A percentile compares a stretch with the other conserved stretches of the same genome.
phyloP scores from a whole-genome alignment of 1,140 invertebrate species.

The Bicyclus anynana region DNA sequence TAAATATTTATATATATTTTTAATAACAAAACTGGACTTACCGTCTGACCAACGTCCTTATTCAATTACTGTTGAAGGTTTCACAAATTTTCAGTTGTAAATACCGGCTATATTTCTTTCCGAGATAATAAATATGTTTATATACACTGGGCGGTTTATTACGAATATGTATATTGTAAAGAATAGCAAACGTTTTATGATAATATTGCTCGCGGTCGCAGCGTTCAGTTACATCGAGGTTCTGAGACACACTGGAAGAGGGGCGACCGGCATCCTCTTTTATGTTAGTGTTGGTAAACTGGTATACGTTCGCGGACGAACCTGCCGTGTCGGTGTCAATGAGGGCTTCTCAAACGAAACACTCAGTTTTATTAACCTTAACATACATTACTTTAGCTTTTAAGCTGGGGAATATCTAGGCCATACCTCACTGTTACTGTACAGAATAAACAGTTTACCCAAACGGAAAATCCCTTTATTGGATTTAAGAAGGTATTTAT shows the following conservation, averaged over 20 bases:
- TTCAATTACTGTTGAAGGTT: not conserved
- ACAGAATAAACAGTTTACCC: no score
- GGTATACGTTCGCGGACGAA: conserved; percentile 42
- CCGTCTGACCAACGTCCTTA: conserved; percentile 22
- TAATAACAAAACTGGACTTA: conserved; percentile 28
- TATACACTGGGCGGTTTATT: not conserved
- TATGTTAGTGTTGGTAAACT: conserved; percentile 65
- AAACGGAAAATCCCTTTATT: no score
- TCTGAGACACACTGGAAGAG: conserved; percentile 56
- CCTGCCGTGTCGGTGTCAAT: conserved; percentile 38
- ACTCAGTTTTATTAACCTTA: not conserved
- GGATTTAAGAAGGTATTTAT: no score
- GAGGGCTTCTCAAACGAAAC: conserved; percentile 19
- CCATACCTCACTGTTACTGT: no score
- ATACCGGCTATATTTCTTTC: not conserved
- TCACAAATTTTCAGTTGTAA: not conserved
- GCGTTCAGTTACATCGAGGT: conserved; percentile 38
- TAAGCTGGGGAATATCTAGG: not conserved
- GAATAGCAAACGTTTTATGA: not conserved
- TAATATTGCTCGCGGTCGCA: conserved; percentile 23
- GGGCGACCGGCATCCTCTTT: conserved; percentile 66
- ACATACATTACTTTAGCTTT: not conserved
- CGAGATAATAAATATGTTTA: not conserved
- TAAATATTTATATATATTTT: conserved; percentile 11
- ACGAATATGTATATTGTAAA: not conserved